Evolutionary conservation across 2,113 vertebrate genomes (phyloP), one percentile per base, ranked within the genome.

Genomic region (Bubo bubo): DNA sequence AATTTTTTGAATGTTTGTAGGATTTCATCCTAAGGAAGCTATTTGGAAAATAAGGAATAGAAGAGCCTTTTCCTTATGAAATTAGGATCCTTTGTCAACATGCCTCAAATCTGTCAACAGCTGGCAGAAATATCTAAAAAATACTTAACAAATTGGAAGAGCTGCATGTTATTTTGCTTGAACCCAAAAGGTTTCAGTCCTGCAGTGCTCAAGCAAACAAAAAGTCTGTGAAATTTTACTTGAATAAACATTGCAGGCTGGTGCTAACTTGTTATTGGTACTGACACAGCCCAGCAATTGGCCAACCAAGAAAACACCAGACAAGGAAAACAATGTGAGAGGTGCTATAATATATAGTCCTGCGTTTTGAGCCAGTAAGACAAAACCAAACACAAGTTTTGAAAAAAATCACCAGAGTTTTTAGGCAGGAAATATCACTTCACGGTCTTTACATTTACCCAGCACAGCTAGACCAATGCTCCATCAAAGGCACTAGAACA

Each of bases 171-270:
- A 41, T 90, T 93, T 93, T 92, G 49, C 55, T 93, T 79, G 62
- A 94, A 64, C 41, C 45, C 79, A 68, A 79, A 88, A 91, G 34
- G 24, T 80, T 93, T 93, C 68, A 81, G 68, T 81, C 88, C 86
- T 84, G 43, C 76, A 81, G 83, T 91, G 68, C 90, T 96, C 64
- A 67, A 82, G 64, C 72, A 95, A 94, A 90, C 70, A 94, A 85
- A 82, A 93, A 77, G 83, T 50, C 77, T 89, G 94, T 85, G 93
- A 97, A 94, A 95, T 95, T 96, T 92, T 87, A 75, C 84, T 94
- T 96, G 84, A 93, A 67, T 66, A 95, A 97, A 97, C 81, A 93
- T 49, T 86, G 37, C 70, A 93, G 93, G 50, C 94, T 93, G 91
- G 88, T 95, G 79, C 73, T 94, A 85, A 94, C 90, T 97, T 91